Conservation (phyloP, 2,888 invertebrate species). For the Hipparchia semele region DNA sequence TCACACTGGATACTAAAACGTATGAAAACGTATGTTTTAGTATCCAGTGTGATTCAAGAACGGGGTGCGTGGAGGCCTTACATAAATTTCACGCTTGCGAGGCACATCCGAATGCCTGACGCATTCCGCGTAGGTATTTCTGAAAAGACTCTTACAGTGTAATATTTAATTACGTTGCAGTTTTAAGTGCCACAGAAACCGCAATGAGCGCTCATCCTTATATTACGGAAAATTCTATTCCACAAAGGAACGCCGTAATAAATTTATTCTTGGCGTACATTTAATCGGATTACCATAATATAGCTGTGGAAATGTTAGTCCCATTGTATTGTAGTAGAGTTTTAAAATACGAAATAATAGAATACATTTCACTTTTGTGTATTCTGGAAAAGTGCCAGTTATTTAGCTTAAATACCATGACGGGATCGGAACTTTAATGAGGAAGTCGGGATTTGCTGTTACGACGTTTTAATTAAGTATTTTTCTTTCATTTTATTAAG, state of each 20-base stretch:
- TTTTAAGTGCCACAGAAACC: not conserved
- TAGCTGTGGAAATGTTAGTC: constrained; percentile 21
- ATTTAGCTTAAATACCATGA: constrained; percentile 59
- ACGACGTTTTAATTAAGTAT: constrained; percentile 35
- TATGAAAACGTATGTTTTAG: too few relatives aligned
- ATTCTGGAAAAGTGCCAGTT: constrained; percentile 53
- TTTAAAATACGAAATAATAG: constrained; percentile 27
- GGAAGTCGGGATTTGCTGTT: constrained; percentile 36
- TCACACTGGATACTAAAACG: too few relatives aligned
- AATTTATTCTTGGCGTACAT: constrained; percentile 26
- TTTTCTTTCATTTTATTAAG: constrained; percentile 23
- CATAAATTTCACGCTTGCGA: too few relatives aligned
- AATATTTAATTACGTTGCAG: not conserved
- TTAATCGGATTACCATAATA: constrained; percentile 28
- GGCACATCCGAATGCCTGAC: too few relatives aligned
- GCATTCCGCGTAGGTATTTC: not conserved
- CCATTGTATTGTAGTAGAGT: constrained; percentile 17
- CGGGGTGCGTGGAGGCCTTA: too few relatives aligned
- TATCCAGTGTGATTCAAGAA: too few relatives aligned
- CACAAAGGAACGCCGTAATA: constrained; percentile 24
- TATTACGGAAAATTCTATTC: constrained; percentile 5
- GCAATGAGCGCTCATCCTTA: constrained; percentile 4
- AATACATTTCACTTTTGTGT: constrained; percentile 38
- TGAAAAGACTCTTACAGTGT: not conserved
- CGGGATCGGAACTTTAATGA: constrained; percentile 48